These are phyloP conservation scores for Heliconius ismenius DNA, from an alignment of 2,888 invertebrate species.

Conservation along the genomic window DNA sequence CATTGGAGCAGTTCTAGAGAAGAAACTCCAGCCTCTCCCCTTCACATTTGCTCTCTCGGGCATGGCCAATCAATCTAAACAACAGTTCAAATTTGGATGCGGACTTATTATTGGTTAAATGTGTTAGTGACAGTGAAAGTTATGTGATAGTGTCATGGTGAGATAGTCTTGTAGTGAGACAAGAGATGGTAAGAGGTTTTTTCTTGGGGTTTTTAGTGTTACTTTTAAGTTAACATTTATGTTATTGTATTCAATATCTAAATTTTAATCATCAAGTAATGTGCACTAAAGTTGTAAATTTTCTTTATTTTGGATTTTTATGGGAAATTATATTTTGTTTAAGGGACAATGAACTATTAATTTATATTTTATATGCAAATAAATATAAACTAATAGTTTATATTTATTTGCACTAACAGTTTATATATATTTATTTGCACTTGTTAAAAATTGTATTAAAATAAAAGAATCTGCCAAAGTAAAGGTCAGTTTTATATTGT, in stretches of 20 bases:
- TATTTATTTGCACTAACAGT: not conserved
- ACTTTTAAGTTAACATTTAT: not conserved
- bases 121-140: slow-evolving; percentile 27
- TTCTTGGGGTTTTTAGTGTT: not conserved
- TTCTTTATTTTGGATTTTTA: not conserved
- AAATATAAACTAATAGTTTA: not conserved
- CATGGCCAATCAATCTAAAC: slow-evolving; percentile 95
- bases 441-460: not conserved
- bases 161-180: not conserved
- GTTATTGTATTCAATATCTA: not conserved
- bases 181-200: not conserved
- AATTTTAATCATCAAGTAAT: not conserved
- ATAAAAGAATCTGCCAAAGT: not conserved
- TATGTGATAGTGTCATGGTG: slow-evolving; percentile 31
- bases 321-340: not conserved
- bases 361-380: too few relatives aligned
- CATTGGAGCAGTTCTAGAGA: slow-evolving; percentile 96
- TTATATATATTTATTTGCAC: not conserved
- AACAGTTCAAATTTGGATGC: slow-evolving; percentile 95
- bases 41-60: slow-evolving; percentile 96
- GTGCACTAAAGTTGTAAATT: not conserved
- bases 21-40: slow-evolving; percentile 95
- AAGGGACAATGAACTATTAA: too few relatives aligned
- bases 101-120: slow-evolving; percentile 95
- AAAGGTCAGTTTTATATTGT: not conserved